Base-by-base conservation (phyloP, 2,888 invertebrate species). In the Galerucella calmariensis region DNA sequence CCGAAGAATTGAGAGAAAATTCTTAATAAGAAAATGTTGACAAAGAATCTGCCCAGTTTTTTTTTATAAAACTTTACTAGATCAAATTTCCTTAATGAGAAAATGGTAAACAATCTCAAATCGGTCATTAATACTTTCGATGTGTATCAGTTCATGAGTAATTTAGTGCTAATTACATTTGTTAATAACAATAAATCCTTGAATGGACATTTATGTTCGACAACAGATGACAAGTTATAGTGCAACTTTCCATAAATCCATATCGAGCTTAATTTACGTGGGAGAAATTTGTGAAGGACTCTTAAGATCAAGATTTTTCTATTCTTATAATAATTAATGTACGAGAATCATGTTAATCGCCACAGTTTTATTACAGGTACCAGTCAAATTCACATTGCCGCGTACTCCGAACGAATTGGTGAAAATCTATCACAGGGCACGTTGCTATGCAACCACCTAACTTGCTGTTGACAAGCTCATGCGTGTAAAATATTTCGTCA, bases 121-220 rank as follows among this genome's bases (percentile, higher is more conserved):
- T 35, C 16, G 35, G 35, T 27, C 61, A 16, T 61, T 61, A 61
- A 14, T 10, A 24, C 58, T 58, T 24, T 58, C 24, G 10, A 58
- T 48, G 14, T 14, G 48, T 58, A 58, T 58, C 9, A 58, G 12
- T 61, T 61, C 35, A 61, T 12, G 35, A 61, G 14, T 61, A 61
- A 61, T 61, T 61, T 16, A 61, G 61, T 11, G 61, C 27, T 61
- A 61, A 61, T 61, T 61, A 61, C 14, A 10, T 27, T 27, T 35
- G 61, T 35, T 61, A 61, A 61, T 61, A 61, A 61, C 61, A 61
- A 61, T 61, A 61, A 61, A 61, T 61, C 61, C 61, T 61, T 61
- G 8, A 27, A 61, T 35, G 35, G 61, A 27, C 12, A 61, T 61
- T 61, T 61, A 24, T 35, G 61, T 61, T 35, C 14, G n/a, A 35